Evolutionary conservation across 2,113 vertebrate species (phyloP).

Genomic region (Sinocyclocheilus anshuiensis): DNA sequence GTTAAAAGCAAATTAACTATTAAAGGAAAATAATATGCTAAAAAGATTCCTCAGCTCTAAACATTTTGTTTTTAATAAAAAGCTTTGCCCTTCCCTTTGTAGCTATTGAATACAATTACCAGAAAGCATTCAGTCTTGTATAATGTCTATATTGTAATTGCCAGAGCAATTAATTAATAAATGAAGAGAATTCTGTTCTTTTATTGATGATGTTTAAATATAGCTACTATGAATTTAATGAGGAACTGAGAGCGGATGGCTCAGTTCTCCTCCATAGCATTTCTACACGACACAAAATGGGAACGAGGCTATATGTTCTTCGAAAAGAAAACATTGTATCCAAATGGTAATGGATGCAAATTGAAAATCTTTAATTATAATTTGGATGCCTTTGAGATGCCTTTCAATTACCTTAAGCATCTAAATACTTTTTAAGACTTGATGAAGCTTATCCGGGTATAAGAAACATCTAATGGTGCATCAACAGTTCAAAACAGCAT

Average conservation of each 20-base stretch:
- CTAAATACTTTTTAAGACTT: background rate
- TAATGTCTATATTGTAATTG: background rate
- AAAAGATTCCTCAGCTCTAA: background rate
- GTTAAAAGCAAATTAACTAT: background rate
- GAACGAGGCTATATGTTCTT: slow-evolving; percentile 3
- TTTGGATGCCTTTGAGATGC: background rate
- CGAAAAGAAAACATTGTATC: background rate
- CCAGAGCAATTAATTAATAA: slow-evolving; percentile 58
- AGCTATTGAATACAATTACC: background rate
- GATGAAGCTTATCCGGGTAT: background rate
- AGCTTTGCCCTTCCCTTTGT: background rate
- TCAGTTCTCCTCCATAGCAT: slow-evolving; percentile 44
- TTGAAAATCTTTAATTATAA: background rate
- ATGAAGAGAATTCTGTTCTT: slow-evolving; percentile 68
- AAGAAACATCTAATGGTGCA: background rate
- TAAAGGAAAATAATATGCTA: background rate
- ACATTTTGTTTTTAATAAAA: background rate
- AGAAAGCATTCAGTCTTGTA: slow-evolving; percentile 9
- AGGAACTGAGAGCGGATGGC: slow-evolving; percentile 65
- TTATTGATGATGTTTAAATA: slow-evolving; percentile 74
- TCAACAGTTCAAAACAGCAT: background rate
- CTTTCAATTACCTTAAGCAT: background rate
- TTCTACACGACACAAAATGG: background rate
- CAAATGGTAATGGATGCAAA: background rate
- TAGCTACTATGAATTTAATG: slow-evolving; percentile 68